Evolutionary conservation across 2,797 vertebrate species (phyloP).

Genomic region (Petrocephalus sullivani): DNA sequence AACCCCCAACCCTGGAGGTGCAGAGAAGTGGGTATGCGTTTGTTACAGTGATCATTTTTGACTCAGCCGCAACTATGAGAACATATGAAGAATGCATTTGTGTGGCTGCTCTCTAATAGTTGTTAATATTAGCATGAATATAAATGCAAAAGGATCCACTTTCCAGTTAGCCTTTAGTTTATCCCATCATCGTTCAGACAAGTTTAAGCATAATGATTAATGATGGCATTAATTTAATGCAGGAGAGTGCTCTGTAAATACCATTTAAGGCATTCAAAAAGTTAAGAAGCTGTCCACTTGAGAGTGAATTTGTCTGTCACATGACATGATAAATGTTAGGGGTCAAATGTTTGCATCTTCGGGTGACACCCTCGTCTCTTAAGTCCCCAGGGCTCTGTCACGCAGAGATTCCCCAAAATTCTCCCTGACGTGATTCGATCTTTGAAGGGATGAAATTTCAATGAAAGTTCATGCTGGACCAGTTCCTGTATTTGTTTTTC

Average conservation of each 20-base stretch:
- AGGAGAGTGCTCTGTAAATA: background rate
- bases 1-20: background rate
- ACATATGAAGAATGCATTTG: background rate
- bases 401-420: background rate
- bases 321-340: background rate
- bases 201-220: conserved; percentile 1
- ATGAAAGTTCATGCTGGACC: background rate
- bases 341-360: background rate
- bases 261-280: background rate
- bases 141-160: background rate
- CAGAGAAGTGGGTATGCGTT: background rate
- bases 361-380: background rate
- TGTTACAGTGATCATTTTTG: background rate
- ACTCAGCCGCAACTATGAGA: background rate
- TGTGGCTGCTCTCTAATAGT: background rate
- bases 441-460: background rate
- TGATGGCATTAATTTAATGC: background rate
- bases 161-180: background rate
- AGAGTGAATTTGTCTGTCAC: background rate
- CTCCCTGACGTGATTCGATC: background rate
- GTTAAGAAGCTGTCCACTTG: background rate
- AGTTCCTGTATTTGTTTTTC: background rate
- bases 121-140: background rate
- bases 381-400: background rate
- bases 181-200: background rate